These are phyloP conservation scores for Gonatopus flavifemur DNA, from an alignment of 1,140 invertebrate species.

Conservation along the genomic window DNA sequence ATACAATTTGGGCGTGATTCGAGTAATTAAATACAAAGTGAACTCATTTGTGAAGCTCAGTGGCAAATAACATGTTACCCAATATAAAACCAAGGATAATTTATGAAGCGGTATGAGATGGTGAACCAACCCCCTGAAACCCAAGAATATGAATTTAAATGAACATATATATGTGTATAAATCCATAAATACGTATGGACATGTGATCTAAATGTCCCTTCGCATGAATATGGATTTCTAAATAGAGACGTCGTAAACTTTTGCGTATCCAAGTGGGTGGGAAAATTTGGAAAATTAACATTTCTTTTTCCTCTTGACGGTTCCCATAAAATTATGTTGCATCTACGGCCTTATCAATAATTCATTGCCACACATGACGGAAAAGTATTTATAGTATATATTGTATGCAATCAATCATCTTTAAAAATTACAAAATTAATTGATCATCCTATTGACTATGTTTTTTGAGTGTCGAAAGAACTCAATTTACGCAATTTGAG, in stretches of 20 bases:
- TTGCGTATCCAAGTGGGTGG: slow-evolving; percentile 11
- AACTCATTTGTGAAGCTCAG: slow-evolving; percentile 55
- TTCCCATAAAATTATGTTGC: neutral
- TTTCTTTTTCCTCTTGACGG: slow-evolving; percentile 12
- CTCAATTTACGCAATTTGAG: no score
- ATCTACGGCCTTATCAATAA: slow-evolving; percentile 20
- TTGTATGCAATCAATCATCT: no score
- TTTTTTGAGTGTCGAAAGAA: no score
- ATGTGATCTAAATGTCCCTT: neutral
- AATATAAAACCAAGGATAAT: slow-evolving; percentile 47
- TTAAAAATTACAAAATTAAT: no score
- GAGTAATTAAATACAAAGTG: slow-evolving; percentile 58
- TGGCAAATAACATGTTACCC: slow-evolving; percentile 56
- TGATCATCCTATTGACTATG: no score
- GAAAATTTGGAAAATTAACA: slow-evolving; percentile 14
- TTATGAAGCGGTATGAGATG: slow-evolving; percentile 40
- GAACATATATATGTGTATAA: neutral
- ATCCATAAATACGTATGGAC: neutral
- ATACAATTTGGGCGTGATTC: slow-evolving; percentile 54
- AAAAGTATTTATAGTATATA: no score
- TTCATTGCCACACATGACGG: no score
- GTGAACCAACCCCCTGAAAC: slow-evolving; percentile 7
- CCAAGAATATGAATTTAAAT: slow-evolving; percentile 17
- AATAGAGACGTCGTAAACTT: slow-evolving; percentile 26
- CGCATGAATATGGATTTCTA: slow-evolving; percentile 27